phyloP scores from a whole-genome alignment of 2,113 vertebrate species.

The Megalops atlanticus region DNA sequence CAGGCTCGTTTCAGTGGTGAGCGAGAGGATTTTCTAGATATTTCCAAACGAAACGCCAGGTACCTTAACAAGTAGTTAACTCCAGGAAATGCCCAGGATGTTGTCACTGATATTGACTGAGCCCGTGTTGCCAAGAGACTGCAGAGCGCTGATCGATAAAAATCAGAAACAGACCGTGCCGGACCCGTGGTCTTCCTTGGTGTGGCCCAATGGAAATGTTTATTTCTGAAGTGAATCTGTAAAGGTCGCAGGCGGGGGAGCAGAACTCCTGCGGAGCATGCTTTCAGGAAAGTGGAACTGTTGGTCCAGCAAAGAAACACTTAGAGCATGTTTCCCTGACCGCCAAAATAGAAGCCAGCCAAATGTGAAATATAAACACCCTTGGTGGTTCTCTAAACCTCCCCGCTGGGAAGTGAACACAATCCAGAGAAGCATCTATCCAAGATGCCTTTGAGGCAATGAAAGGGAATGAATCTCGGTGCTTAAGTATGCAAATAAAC shows the following conservation, averaged over 20 bases:
- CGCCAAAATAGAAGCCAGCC: conserved; percentile 49
- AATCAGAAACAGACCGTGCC: background rate
- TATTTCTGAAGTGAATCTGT: background rate
- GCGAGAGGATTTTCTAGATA: background rate
- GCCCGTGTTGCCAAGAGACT: background rate
- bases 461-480: conserved; percentile 14
- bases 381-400: conserved; percentile 33
- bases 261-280: conserved; percentile 9
- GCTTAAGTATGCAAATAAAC: conserved; percentile 44
- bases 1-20: background rate
- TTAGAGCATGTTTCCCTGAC: conserved; percentile 32
- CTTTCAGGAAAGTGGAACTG: conserved; percentile 42
- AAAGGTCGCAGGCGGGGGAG: background rate
- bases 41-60: background rate
- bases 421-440: background rate
- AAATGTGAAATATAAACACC: conserved; percentile 52
- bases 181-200: background rate
- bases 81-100: background rate
- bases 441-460: background rate
- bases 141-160: conserved; percentile 6
- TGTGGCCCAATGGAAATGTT: background rate
- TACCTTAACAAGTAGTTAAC: conserved; percentile 4
- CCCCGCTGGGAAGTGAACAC: conserved; percentile 25
- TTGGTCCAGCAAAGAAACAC: conserved; percentile 52
- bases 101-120: conserved; percentile 13